A percentile compares a stretch with the other conserved stretches of the same genome.
These are phyloP conservation scores for Lagorchestes hirsutus DNA, from an alignment of 2,797 vertebrate genomes.

Conservation along the genomic window DNA sequence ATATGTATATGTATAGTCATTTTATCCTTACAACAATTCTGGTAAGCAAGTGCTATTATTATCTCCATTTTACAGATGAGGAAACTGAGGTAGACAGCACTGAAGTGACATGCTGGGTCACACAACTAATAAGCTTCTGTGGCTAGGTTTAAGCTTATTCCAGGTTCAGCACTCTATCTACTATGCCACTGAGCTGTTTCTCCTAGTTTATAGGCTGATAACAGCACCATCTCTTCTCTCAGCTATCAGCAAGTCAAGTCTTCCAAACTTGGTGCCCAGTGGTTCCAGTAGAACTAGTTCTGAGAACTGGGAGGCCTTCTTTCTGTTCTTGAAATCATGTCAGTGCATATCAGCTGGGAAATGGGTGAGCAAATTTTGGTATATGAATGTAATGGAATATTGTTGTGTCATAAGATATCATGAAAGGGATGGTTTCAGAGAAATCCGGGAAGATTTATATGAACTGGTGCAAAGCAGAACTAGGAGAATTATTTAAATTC, in stretches of 20 bases:
- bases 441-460: not conserved
- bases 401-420: not conserved
- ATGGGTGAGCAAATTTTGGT: not conserved
- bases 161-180: not conserved
- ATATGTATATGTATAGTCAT: not conserved
- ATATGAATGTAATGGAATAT: not conserved
- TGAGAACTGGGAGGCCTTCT: not conserved
- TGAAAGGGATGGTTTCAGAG: not conserved
- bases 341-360: not conserved
- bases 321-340: not conserved
- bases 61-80: not conserved
- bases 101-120: not conserved
- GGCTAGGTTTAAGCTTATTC: not conserved
- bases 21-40: not conserved
- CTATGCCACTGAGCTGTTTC: not conserved
- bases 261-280: not conserved
- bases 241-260: not conserved
- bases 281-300: not conserved
- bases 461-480: not conserved
- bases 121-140: not conserved
- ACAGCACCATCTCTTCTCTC: not conserved
- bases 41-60: not conserved
- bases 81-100: not conserved
- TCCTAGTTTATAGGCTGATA: not conserved
- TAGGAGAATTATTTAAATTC: not conserved